A percentile compares a stretch with the other conserved stretches of the same genome.
These are phyloP conservation scores for Oscheius sp. DNA, from an alignment of 2,888 invertebrate genomes.

Conservation along the genomic window DNA sequence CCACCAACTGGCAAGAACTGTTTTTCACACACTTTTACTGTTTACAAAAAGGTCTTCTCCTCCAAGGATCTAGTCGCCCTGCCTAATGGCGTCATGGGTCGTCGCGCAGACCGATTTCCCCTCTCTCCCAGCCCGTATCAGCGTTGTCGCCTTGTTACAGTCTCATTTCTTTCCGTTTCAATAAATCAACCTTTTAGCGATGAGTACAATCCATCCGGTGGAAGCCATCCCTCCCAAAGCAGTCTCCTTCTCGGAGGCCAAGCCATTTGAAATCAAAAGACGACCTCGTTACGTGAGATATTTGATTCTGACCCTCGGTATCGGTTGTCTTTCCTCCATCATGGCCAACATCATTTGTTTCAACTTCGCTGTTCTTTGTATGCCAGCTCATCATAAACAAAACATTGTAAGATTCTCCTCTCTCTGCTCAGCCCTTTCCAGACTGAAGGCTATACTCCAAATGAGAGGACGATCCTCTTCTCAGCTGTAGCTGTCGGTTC, in stretches of 20 bases:
- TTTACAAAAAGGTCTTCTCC: too few species aligned
- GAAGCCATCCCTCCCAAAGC: background rate
- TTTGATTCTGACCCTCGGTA: constrained; percentile 56
- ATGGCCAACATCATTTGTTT: constrained; percentile 68
- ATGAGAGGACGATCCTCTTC: constrained; percentile 60
- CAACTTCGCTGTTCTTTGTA: constrained; percentile 66
- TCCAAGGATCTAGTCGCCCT: too few species aligned
- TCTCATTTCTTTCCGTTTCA: too few species aligned
- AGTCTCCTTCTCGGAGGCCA: background rate
- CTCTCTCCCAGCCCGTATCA: too few species aligned
- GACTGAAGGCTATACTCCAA: constrained; percentile 56
- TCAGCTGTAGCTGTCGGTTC: constrained; percentile 67
- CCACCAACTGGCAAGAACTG: too few species aligned
- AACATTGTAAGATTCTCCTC: background rate
- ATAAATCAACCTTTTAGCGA: too few species aligned
- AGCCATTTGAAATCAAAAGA: background rate
- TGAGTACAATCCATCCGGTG: background rate
- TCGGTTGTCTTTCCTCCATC: constrained; percentile 64
- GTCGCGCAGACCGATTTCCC: too few species aligned
- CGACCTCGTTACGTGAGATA: constrained; percentile 36
- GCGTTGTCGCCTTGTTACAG: too few species aligned
- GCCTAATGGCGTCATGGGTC: too few species aligned
- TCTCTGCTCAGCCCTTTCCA: constrained; percentile 12
- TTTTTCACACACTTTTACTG: too few species aligned
- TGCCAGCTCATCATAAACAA: constrained; percentile 49